These are phyloP conservation scores for Enteromius anoplus DNA, from an alignment of 2,797 vertebrate species.

Conservation along the genomic window DNA sequence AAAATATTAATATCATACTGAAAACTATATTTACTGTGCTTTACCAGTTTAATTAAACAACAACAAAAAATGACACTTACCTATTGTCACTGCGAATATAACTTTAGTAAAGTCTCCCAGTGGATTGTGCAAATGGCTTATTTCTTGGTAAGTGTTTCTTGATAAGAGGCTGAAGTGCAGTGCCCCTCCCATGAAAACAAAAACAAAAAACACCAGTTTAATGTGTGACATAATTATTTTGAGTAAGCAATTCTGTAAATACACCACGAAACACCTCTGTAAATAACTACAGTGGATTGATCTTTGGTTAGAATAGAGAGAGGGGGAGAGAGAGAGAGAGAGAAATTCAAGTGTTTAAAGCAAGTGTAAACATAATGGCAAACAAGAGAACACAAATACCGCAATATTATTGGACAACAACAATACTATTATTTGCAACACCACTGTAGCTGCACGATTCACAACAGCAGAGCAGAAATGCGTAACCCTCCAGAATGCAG, in stretches of 20 bases:
- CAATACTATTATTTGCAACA: background rate
- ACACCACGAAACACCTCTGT: too few species aligned
- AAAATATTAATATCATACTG: too few species aligned
- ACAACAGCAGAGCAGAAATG: conserved; percentile 12
- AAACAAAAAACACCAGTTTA: background rate
- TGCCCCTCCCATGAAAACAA: background rate
- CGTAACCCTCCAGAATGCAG: conserved; percentile 63
- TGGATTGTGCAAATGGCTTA: background rate
- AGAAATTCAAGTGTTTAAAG: background rate
- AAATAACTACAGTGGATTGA: background rate
- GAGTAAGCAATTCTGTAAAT: background rate
- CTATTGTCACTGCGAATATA: background rate
- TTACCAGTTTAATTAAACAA: background rate
- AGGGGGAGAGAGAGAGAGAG: background rate
- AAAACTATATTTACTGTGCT: too few species aligned
- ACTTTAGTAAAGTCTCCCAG: background rate
- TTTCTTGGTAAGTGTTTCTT: background rate
- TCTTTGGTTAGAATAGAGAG: background rate
- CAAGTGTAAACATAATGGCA: background rate
- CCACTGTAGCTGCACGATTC: conserved; percentile 20
- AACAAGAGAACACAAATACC: background rate
- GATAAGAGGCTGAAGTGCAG: background rate
- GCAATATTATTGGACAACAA: too few species aligned
- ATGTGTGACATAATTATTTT: background rate
- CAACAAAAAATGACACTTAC: background rate